Evolutionary conservation across 2,797 vertebrate genomes (phyloP).

Genomic region (Malacoctenus gilli): DNA sequence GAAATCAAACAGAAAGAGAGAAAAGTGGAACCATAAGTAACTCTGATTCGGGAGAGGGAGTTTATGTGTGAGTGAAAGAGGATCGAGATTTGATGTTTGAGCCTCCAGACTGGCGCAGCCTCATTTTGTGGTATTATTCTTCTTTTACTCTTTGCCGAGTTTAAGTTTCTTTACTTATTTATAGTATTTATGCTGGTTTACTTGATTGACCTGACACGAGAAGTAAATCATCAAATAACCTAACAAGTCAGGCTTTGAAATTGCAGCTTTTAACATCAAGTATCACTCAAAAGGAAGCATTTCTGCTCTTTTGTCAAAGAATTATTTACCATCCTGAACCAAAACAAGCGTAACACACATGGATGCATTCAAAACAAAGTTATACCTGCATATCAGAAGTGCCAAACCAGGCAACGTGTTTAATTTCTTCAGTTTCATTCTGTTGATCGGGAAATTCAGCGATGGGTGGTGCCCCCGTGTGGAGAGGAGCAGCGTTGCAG

Average conservation of each 20-base stretch:
- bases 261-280: conserved; percentile 22
- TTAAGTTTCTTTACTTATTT: too few relatives aligned
- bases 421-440: too few relatives aligned
- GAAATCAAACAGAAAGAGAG: not conserved
- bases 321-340: too few relatives aligned
- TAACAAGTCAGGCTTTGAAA: conserved; percentile 12
- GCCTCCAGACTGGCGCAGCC: not conserved
- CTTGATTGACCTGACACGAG: not conserved
- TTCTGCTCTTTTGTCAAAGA: conserved; percentile 5
- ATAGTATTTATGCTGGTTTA: not conserved
- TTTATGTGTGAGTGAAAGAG: conserved; percentile 4
- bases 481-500: conserved; percentile 48
- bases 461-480: conserved; percentile 52
- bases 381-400: conserved; percentile 13
- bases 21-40: too few relatives aligned
- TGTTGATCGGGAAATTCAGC: conserved; percentile 30
- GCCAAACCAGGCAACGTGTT: too few relatives aligned
- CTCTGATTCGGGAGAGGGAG: not conserved
- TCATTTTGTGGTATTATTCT: conserved; percentile 8
- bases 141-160: too few relatives aligned
- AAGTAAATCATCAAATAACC: conserved; percentile 15
- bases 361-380: not conserved
- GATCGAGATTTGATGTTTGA: conserved; percentile 7
- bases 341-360: too few relatives aligned
- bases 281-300: not conserved